Evolutionary conservation across 2,888 invertebrate species (phyloP), one percentile per base, ranked within the genome.

Genomic region (Andrena dorsata): DNA sequence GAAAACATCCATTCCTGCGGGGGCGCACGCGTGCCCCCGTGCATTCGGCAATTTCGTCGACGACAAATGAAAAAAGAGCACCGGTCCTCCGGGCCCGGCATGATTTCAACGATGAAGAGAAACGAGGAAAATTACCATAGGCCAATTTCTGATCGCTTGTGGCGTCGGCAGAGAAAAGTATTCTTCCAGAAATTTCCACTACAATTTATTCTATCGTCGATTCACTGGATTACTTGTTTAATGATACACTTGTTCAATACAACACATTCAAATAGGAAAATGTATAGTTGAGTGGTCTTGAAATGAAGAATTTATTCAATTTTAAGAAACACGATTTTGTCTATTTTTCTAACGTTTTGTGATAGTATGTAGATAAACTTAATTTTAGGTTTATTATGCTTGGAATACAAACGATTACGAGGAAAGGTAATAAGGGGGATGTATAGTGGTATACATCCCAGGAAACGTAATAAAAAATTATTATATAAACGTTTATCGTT

Each of bases 1-100:
- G 89, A 87, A 89, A 89, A 88, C 87, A 89, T 89, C 74, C 78
- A 82, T 86, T 89, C 77, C 79, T 82, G 77, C 58, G 69, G 76
- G 72, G 66, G 76, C 85, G 84, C 84, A 80, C 84, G 86, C 74
- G 84, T 82, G 82, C 73, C 72, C 41, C 47, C 51, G 68, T 75
- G 80, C 82, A 73, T 86, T 84, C 84, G 83, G 82, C 82, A 85
- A 87, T 87, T 86, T 87, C 69, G 78, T 32, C 64, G 63, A 71
- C 75, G 80, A 64, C 80, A 75, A 76, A 83, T 77, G 78, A 65
- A 78, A 82, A 76, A 86, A 7, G 20, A 20, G 26, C 56, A 23
- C 51, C 20, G 49, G 26, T 23, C 30, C 49, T 35, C 41, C 1
- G 41, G 26, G 16, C 32, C 75, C 70, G 71, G 71, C 80, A 76